Conservation (phyloP, 2,797 vertebrate genomes). For the Rachycentron canadum region DNA sequence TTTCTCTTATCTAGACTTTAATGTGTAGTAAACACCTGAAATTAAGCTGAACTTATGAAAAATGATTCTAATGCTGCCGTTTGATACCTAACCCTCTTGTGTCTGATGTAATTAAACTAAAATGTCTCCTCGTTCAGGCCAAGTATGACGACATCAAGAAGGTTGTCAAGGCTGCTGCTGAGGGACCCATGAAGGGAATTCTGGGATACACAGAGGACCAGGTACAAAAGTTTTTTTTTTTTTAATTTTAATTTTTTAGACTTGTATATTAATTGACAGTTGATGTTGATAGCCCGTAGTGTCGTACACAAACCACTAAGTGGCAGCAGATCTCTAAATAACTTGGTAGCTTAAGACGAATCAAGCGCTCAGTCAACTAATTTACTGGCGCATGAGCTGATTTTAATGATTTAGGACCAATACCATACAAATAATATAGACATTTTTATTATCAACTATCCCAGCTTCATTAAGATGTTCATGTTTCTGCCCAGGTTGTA, state of each 20-base stretch:
- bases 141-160: conserved; percentile 95
- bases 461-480: not conserved
- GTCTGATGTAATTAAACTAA: not conserved
- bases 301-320: no score
- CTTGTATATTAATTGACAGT: not conserved
- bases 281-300: not conserved
- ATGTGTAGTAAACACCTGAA: not conserved
- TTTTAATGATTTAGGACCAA: not conserved
- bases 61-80: not conserved
- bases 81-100: not conserved
- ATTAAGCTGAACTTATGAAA: no score
- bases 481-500: conserved; percentile 85
- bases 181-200: conserved; percentile 92
- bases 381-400: not conserved
- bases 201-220: conserved; percentile 94
- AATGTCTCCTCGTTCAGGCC: conserved; percentile 77
- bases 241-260: no score
- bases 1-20: not conserved
- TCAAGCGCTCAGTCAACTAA: not conserved
- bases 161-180: conserved; percentile 90
- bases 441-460: no score
- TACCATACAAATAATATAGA: no score
- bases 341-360: not conserved
- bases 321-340: conserved; percentile 24
- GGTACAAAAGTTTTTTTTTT: conserved; percentile 46